Evolutionary conservation across 2,888 invertebrate species (phyloP), one percentile per base, ranked within the genome.

Genomic region (Hermodice carunculata): DNA sequence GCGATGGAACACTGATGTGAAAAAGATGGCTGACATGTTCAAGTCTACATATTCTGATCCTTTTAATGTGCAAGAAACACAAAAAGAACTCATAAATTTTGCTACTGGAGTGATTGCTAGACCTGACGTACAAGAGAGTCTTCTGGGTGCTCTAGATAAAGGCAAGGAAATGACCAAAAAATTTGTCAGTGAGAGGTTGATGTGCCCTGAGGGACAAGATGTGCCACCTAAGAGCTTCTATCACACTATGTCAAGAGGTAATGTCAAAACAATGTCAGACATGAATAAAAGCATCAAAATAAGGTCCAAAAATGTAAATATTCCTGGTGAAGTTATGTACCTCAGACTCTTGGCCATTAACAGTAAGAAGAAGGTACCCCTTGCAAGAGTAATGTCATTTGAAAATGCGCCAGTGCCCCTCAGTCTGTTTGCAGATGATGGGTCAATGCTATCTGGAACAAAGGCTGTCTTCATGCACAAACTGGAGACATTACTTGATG

Each of bases 1-100:
- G 74, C 28, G 70, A 69, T 1, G 73, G 75, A 1, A 61, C 75
- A 28, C 60, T 76, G 11, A 56, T 46, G 46, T 46, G 14, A 24
- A 4, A 24, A 46, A 46, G 5, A 46, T 46, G 46, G 28, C 6
- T 46, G n/a, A 2, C 24, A 46, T 46, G 44, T 46, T 46, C 28
- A 28, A 46, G 46, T 26, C 26, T 46, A 17, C 46, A 3, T 46
- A 26, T 28, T 3, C 28, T 28, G 28, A 14, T 28, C 46, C 46
- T 26, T 46, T 11, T 46, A 28, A 46, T 22, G 2, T 46, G 3
- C 26, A 46, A 46, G 28, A 46, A 5, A 24, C 28, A 19, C 46
- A 24, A 11, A 14, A 17, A 3, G 46, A 28, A 26, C 8, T 46
- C 14, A 28, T 28, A 46, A 5, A 11, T 11, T 46, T 46, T 46